Conservation (phyloP, 2,888 invertebrate species). For the Syritta pipiens region DNA sequence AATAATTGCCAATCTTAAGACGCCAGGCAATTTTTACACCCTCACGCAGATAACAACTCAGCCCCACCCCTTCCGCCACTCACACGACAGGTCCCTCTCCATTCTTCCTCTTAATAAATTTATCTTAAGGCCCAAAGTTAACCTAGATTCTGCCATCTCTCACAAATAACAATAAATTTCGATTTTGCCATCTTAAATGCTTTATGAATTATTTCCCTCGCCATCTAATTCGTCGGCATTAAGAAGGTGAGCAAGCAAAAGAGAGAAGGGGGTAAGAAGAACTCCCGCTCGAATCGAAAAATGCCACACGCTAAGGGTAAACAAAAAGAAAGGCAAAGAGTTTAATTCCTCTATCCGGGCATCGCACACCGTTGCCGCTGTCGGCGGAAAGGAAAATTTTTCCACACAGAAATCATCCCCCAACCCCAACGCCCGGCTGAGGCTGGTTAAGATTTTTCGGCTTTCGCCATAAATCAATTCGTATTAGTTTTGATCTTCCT, state of each 20-base stretch:
- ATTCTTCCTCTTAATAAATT: conserved; percentile 69
- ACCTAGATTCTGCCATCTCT: conserved; percentile 73
- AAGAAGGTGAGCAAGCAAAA: no score
- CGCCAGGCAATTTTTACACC: conserved; percentile 17
- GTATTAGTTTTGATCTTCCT: conserved; percentile 69
- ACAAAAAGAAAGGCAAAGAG: conserved; percentile 67
- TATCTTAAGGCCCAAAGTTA: conserved; percentile 64
- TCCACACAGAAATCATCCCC: conserved; percentile 4
- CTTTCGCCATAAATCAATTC: conserved; percentile 68
- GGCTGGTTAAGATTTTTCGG: conserved; percentile 66
- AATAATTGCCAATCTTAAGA: conserved; percentile 57
- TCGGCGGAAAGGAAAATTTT: conserved; percentile 37
- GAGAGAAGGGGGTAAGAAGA: conserved; percentile 28
- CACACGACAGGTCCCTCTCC: conserved; percentile 44
- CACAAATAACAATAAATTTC: conserved; percentile 79
- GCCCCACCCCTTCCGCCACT: not conserved
- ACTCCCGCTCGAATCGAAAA: no score
- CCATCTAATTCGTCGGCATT: conserved; percentile 55
- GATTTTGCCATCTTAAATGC: conserved; percentile 78
- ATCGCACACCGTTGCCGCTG: conserved; percentile 37
- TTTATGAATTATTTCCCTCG: conserved; percentile 77
- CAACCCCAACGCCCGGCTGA: not conserved
- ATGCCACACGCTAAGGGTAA: conserved; percentile 31
- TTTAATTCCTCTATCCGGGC: conserved; percentile 64
- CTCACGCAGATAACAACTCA: conserved; percentile 20